These are phyloP conservation scores for Gobio gobio DNA, from an alignment of 2,113 vertebrate genomes.

Conservation along the genomic window DNA sequence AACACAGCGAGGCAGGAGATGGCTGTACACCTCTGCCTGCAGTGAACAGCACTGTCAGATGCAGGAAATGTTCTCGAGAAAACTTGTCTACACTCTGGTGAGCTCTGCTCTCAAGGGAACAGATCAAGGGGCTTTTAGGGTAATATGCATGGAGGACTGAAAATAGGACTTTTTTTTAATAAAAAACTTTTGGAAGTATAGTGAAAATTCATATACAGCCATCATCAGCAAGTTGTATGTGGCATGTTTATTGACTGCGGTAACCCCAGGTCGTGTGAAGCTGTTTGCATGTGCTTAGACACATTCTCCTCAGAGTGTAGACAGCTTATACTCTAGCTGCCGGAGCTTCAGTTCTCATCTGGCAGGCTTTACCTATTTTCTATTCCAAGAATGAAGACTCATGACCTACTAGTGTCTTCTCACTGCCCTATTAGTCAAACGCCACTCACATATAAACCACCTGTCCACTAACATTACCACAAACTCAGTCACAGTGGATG, in stretches of 20 bases:
- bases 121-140: not conserved
- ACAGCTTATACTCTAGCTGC: not conserved
- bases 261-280: constrained; percentile 12
- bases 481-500: not conserved
- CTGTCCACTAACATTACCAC: constrained; percentile 4
- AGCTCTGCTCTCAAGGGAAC: constrained; percentile 9
- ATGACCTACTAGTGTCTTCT: constrained; percentile 30
- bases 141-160: constrained; percentile 16
- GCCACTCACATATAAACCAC: constrained; percentile 1
- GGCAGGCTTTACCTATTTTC: constrained; percentile 10
- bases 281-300: constrained; percentile 8
- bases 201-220: not conserved
- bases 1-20: constrained; percentile 15
- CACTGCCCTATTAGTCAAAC: constrained; percentile 13
- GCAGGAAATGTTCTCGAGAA: constrained; percentile 4
- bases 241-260: constrained; percentile 11
- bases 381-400: constrained; percentile 22
- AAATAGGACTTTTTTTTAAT: not conserved
- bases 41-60: not conserved
- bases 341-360: not conserved
- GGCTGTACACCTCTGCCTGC: not conserved
- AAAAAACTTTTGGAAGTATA: constrained; percentile 20
- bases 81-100: constrained; percentile 18
- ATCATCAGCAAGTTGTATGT: constrained; percentile 4
- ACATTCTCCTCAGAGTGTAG: not conserved